Evolutionary conservation across 2,113 vertebrate species (phyloP).

Genomic region (Apus apus): DNA sequence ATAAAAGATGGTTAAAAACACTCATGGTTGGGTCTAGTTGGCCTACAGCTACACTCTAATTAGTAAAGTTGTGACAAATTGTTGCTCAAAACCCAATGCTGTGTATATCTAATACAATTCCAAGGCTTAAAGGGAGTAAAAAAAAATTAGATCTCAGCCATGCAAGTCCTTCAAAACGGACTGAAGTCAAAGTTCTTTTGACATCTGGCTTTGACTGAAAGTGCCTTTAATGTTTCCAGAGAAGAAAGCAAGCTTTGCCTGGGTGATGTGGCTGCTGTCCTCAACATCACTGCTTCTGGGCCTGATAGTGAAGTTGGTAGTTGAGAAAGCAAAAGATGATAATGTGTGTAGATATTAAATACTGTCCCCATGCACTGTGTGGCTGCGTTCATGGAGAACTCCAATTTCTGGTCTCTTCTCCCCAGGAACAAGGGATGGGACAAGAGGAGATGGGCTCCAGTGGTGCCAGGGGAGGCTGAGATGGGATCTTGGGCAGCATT

Average conservation of each 20-base stretch:
- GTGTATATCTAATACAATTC: not conserved
- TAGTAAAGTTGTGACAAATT: conserved; percentile 1
- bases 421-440: too few relatives aligned
- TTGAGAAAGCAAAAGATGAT: too few relatives aligned
- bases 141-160: not conserved
- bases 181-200: not conserved
- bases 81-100: not conserved
- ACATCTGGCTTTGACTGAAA: not conserved
- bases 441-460: too few relatives aligned
- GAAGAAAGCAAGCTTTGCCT: not conserved
- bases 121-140: not conserved
- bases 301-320: fast-evolving
- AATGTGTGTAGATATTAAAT: not conserved
- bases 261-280: fast-evolving
- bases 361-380: fast-evolving
- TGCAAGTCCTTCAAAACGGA: not conserved
- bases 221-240: not conserved
- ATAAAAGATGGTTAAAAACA: not conserved
- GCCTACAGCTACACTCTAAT: not conserved
- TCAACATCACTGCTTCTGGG: not conserved
- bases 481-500: too few relatives aligned
- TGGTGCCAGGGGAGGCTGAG: too few relatives aligned
- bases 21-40: not conserved
- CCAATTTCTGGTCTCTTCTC: too few relatives aligned
- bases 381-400: too few relatives aligned